Percentiles rank a stretch among this genome's conserved stretches.
Conservation (phyloP, 2,888 invertebrate species). For the Endomychus coccineus region DNA sequence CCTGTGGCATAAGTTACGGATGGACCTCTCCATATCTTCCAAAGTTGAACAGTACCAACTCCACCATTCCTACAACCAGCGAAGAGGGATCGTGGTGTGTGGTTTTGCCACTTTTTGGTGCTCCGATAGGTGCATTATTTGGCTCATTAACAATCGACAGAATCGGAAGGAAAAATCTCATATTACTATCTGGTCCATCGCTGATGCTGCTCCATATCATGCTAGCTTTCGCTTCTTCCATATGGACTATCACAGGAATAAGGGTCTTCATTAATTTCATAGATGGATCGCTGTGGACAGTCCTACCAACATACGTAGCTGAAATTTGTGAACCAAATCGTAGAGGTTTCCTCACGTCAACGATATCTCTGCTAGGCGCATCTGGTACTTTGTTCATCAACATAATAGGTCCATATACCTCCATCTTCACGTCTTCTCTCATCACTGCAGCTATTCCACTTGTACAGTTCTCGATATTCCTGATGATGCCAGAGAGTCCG, state of each 20-base stretch:
- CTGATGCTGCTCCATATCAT: constrained; percentile 55
- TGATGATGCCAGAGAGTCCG: constrained; percentile 60
- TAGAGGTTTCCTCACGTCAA: constrained; percentile 54
- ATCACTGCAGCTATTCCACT: constrained; percentile 54
- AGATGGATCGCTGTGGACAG: constrained; percentile 39
- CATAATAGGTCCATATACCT: constrained; percentile 53
- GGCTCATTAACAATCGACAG: constrained; percentile 57
- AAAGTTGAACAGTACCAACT: constrained; percentile 43
- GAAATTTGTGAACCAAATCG: constrained; percentile 52
- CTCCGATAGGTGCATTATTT: constrained; percentile 54
- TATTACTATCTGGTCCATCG: constrained; percentile 31
- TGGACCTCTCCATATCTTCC: constrained; percentile 55
- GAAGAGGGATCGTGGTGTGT: constrained; percentile 56
- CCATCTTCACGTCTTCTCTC: constrained; percentile 49
- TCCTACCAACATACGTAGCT: constrained; percentile 51
- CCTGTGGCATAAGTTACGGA: constrained; percentile 43
- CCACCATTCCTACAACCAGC: constrained; percentile 47
- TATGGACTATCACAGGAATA: constrained; percentile 48
- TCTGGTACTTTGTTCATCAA: constrained; percentile 55
- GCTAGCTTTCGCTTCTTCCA: constrained; percentile 52
- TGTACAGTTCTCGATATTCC: constrained; percentile 50
- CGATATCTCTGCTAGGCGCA: constrained; percentile 50
- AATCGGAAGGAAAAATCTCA: constrained; percentile 53
- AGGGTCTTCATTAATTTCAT: constrained; percentile 47
- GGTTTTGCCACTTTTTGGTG: constrained; percentile 58